phyloP scores from a whole-genome alignment of 2,113 vertebrate species.

The Hippocampus barbouri region DNA sequence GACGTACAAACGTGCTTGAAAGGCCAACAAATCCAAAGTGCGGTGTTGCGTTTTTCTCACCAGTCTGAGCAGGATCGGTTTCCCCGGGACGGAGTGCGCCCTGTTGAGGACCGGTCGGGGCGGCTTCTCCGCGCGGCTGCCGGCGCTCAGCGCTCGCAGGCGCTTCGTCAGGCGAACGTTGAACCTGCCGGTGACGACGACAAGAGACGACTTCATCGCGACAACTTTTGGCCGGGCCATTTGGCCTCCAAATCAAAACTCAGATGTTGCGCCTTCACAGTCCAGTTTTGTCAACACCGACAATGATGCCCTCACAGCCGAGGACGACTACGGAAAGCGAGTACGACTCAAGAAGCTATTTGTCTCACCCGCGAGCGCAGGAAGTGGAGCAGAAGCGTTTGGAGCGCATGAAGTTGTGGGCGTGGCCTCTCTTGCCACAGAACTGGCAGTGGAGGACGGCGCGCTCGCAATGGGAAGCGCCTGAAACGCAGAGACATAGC shows the following conservation, averaged over 20 bases:
- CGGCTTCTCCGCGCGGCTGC: slow-evolving; percentile 53
- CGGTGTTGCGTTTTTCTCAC: slow-evolving; percentile 21
- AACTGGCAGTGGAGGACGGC: slow-evolving; percentile 91
- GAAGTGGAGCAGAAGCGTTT: slow-evolving; percentile 96
- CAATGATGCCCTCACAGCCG: too few species aligned
- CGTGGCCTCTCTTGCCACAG: slow-evolving; percentile 91
- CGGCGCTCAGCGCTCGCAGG: slow-evolving; percentile 62
- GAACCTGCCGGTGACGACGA: slow-evolving; percentile 40
- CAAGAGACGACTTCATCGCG: not conserved
- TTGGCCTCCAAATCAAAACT: too few species aligned
- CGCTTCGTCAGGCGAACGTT: slow-evolving; percentile 67
- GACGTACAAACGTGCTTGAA: too few species aligned
- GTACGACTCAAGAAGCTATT: too few species aligned
- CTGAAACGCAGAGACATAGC: slow-evolving; percentile 47
- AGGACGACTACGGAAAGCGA: too few species aligned
- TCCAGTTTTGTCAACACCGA: too few species aligned
- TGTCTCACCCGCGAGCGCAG: slow-evolving; percentile 86
- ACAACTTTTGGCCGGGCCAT: not conserved
- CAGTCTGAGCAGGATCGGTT: slow-evolving; percentile 66
- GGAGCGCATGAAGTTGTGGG: slow-evolving; percentile 88
- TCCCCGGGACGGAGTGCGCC: slow-evolving; percentile 64
- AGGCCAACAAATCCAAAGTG: too few species aligned
- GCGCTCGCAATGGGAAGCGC: slow-evolving; percentile 77
- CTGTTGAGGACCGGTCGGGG: slow-evolving; percentile 53
- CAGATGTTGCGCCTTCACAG: too few species aligned